A percentile compares a stretch with the other conserved stretches of the same genome.
Conservation (phyloP, 2,888 invertebrate genomes). For the Limnephilus rhombicus region DNA sequence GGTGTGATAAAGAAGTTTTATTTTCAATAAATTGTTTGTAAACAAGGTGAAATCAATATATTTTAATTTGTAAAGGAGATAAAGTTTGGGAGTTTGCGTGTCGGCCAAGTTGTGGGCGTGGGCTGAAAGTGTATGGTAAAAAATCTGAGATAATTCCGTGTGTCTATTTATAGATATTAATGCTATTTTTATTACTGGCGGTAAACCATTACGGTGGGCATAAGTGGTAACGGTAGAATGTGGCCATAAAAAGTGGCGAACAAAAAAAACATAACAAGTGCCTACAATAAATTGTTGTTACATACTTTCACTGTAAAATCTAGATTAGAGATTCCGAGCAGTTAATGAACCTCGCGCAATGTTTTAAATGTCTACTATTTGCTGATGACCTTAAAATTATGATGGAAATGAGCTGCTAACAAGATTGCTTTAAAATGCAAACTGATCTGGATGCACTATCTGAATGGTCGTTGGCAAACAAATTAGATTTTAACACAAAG, state of each 20-base stretch:
- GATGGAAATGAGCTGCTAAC: no score
- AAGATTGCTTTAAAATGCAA: no score
- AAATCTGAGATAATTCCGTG: not conserved
- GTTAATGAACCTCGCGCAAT: no score
- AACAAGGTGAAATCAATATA: no score
- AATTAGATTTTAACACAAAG: no score
- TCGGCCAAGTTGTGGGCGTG: not conserved
- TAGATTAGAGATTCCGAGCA: not conserved
- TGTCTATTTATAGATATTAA: slow-evolving; percentile 4
- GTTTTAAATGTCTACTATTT: no score
- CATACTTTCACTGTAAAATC: not conserved
- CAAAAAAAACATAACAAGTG: not conserved
- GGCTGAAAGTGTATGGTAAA: not conserved
- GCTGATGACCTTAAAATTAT: no score
- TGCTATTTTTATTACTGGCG: not conserved
- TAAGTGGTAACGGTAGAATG: not conserved
- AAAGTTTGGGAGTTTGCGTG: not conserved
- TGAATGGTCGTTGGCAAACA: no score
- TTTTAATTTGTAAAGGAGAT: not conserved
- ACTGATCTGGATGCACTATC: no score
- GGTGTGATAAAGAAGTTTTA: no score
- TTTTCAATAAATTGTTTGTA: no score
- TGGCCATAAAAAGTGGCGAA: not conserved
- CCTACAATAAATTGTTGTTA: not conserved
- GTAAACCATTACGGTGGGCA: not conserved